Conservation (phyloP, 2,113 vertebrate genomes). For the Piaya cayana region DNA sequence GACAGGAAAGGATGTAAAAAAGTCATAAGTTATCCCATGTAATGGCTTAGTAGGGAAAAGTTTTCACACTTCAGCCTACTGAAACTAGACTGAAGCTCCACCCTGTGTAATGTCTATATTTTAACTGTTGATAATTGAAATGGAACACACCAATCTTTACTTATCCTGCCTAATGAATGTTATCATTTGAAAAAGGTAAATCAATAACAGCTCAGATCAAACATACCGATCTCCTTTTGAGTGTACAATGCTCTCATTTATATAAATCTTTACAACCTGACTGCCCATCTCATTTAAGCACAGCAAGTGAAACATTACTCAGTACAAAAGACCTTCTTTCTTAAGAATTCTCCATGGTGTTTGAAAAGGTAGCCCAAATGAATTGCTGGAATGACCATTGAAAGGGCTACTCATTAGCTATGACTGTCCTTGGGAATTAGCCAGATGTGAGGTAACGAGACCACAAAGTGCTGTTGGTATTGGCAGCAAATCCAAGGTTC, state of each 20-base stretch:
- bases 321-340: conserved; percentile 48
- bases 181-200: conserved; percentile 76
- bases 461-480: conserved; percentile 61
- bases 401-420: conserved; percentile 56
- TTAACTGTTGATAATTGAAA: conserved; percentile 68
- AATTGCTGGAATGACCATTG: conserved; percentile 60
- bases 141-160: conserved; percentile 59
- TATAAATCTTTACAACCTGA: conserved; percentile 72
- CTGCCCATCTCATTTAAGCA: conserved; percentile 10
- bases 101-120: conserved; percentile 45
- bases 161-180: conserved; percentile 74
- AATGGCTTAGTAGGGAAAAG: conserved; percentile 42
- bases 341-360: conserved; percentile 8
- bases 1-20: neutral
- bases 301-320: neutral
- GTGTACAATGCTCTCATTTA: conserved; percentile 72
- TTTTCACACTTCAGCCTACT: conserved; percentile 47
- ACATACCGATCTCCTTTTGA: conserved; percentile 68
- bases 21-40: conserved; percentile 35
- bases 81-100: conserved; percentile 58
- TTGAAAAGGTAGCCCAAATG: conserved; percentile 42
- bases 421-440: conserved; percentile 60
- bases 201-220: conserved; percentile 76
- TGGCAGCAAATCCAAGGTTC: conserved; percentile 57
- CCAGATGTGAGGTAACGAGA: conserved; percentile 59